phyloP scores from a whole-genome alignment of 2,888 invertebrate genomes.

The Tenthredo livida region DNA sequence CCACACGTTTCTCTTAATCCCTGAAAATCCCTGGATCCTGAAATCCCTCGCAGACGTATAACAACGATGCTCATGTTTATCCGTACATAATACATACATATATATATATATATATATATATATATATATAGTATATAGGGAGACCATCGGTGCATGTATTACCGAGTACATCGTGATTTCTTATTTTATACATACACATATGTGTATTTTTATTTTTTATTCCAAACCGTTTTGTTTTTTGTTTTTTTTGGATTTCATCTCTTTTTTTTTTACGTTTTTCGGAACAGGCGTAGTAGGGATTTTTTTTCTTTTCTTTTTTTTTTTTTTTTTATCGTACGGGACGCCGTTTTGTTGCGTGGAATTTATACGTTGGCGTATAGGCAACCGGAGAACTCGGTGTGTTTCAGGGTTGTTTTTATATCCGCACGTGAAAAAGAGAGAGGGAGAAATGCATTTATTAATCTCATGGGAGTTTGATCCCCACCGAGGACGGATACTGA shows the following conservation, averaged over 20 bases:
- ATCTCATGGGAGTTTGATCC: neutral
- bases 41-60: constrained; percentile 13
- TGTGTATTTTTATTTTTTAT: neutral
- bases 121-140: neutral
- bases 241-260: neutral
- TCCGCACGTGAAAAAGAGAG: neutral
- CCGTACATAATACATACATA: neutral
- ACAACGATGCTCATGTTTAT: neutral
- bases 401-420: neutral
- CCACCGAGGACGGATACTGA: neutral
- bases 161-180: neutral
- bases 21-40: constrained; percentile 16
- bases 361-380: neutral
- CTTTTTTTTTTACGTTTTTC: neutral
- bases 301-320: neutral
- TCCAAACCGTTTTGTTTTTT: neutral
- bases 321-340: neutral
- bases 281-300: neutral
- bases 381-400: neutral
- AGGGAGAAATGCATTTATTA: neutral
- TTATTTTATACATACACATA: neutral
- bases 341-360: neutral
- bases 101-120: neutral
- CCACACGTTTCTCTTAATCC: constrained; percentile 22
- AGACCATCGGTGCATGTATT: neutral